These are phyloP conservation scores for Pemphigus obesinymphae DNA, from an alignment of 1,140 invertebrate genomes.

Conservation along the genomic window DNA sequence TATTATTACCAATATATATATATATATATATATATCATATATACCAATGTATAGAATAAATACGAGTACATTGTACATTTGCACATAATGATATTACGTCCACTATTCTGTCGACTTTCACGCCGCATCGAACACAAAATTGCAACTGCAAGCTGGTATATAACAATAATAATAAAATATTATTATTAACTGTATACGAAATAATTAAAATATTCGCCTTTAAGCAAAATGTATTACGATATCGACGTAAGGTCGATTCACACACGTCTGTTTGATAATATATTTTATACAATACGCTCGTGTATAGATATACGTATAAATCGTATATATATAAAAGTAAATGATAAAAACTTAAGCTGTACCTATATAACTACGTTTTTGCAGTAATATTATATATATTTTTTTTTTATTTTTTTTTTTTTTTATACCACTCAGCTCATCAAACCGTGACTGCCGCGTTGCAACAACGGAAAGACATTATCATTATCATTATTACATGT, in stretches of 20 bases:
- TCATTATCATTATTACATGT: not conserved
- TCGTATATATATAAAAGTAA: not conserved
- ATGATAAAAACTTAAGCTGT: not conserved
- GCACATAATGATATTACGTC: too few relatives aligned
- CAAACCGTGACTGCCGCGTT: conserved; percentile 19
- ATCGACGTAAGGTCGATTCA: not conserved
- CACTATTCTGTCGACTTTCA: too few relatives aligned
- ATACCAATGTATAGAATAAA: too few relatives aligned
- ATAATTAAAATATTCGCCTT: not conserved
- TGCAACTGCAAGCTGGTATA: too few relatives aligned
- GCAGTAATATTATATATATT: too few relatives aligned
- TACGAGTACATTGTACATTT: too few relatives aligned
- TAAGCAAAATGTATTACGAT: not conserved
- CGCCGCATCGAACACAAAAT: too few relatives aligned
- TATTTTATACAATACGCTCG: not conserved
- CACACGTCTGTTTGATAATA: too few relatives aligned
- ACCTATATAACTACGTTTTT: not conserved
- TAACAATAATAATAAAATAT: too few relatives aligned
- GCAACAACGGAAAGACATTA: not conserved
- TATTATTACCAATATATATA: too few relatives aligned
- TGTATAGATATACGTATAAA: not conserved
- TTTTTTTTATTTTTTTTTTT: not conserved
- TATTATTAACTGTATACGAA: not conserved
- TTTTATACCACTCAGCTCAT: not conserved
- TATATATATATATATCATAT: too few relatives aligned